Evolutionary conservation across 2,113 vertebrate genomes (phyloP).

Genomic region (Nothobranchius kuhntae): DNA sequence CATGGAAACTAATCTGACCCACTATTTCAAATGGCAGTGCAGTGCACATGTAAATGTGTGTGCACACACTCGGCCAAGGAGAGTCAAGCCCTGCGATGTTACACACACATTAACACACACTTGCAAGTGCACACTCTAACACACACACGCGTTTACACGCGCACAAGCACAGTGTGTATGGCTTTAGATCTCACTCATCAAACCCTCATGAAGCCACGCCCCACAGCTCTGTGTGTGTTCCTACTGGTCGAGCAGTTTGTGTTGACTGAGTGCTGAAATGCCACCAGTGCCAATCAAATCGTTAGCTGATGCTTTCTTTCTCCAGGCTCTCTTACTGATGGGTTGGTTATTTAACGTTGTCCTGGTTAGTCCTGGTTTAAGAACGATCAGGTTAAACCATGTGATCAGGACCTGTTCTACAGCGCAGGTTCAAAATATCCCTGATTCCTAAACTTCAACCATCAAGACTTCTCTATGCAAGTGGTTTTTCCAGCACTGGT

Average conservation of each 20-base stretch:
- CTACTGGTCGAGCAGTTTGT: slow-evolving; percentile 29
- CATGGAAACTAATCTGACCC: slow-evolving; percentile 76
- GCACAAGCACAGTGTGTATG: slow-evolving; percentile 66
- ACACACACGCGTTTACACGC: slow-evolving; percentile 23
- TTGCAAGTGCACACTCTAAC: slow-evolving; percentile 26
- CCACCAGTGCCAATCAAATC: too few relatives aligned
- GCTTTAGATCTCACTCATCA: slow-evolving; percentile 57
- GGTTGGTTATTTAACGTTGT: too few relatives aligned
- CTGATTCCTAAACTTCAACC: too few relatives aligned
- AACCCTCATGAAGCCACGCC: slow-evolving; percentile 35
- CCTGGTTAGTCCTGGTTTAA: too few relatives aligned
- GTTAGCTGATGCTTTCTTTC: too few relatives aligned
- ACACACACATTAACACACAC: slow-evolving; percentile 42
- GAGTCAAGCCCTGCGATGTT: slow-evolving; percentile 68
- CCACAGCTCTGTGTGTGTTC: slow-evolving; percentile 29
- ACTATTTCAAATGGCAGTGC: slow-evolving; percentile 88
- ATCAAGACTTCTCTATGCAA: too few relatives aligned
- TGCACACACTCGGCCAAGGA: slow-evolving; percentile 45
- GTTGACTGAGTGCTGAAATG: background rate
- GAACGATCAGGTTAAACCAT: too few relatives aligned
- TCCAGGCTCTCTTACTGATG: too few relatives aligned
- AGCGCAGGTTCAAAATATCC: too few relatives aligned
- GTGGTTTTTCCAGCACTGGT: too few relatives aligned
- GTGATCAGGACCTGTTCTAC: too few relatives aligned
- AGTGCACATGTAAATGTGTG: slow-evolving; percentile 66